phyloP scores from a whole-genome alignment of 1,140 invertebrate species.

The Aradophagus sp. region DNA sequence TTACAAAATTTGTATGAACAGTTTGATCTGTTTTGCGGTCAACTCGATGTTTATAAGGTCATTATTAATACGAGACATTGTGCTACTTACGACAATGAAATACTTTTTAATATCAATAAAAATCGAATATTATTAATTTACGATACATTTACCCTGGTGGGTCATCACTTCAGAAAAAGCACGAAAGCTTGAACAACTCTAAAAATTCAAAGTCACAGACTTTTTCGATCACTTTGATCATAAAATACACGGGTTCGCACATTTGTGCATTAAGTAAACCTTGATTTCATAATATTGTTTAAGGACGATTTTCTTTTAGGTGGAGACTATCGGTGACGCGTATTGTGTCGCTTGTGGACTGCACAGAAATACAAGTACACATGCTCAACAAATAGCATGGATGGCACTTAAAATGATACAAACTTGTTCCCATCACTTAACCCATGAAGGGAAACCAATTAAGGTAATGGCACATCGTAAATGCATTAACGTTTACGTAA shows the following conservation, averaged over 20 bases:
- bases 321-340: slow-evolving; percentile 96
- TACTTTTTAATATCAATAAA: too few species aligned
- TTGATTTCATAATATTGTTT: neutral
- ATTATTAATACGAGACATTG: too few species aligned
- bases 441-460: slow-evolving; percentile 93
- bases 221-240: too few species aligned
- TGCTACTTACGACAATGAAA: too few species aligned
- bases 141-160: too few species aligned
- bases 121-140: too few species aligned
- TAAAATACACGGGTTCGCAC: neutral
- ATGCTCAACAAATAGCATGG: slow-evolving; percentile 96
- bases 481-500: too few species aligned
- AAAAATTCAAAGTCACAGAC: too few species aligned
- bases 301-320: slow-evolving; percentile 69
- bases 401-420: slow-evolving; percentile 95
- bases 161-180: too few species aligned
- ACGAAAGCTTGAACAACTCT: too few species aligned
- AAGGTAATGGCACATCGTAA: slow-evolving; percentile 76
- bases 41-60: slow-evolving; percentile 94
- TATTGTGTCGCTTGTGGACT: slow-evolving; percentile 96
- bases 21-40: slow-evolving; percentile 92
- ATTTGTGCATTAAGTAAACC: neutral
- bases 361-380: slow-evolving; percentile 86
- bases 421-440: slow-evolving; percentile 88
- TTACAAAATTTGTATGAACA: slow-evolving; percentile 92